These are phyloP conservation scores for Aleadryas rufinucha DNA, from an alignment of 2,113 vertebrate species.

Conservation along the genomic window DNA sequence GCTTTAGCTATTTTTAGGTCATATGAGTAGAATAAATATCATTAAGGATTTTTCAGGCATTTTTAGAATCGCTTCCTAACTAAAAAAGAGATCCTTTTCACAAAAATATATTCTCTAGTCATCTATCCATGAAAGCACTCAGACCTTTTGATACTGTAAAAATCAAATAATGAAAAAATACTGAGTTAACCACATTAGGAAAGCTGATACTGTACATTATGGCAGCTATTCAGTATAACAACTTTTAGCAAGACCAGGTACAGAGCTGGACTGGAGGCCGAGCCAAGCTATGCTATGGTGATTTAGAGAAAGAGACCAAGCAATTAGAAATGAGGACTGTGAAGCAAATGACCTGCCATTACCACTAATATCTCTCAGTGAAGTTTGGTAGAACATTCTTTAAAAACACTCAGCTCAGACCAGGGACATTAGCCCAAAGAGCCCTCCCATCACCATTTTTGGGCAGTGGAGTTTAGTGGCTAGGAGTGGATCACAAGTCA, in stretches of 20 bases:
- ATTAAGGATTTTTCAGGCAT: slow-evolving; percentile 10
- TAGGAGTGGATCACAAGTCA: neutral
- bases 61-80: neutral
- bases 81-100: neutral
- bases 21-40: slow-evolving; percentile 48
- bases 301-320: neutral
- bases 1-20: slow-evolving; percentile 50
- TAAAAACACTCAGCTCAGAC: neutral
- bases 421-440: neutral
- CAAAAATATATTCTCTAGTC: neutral
- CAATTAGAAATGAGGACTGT: neutral
- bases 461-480: neutral
- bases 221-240: neutral
- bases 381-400: neutral
- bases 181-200: neutral
- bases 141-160: neutral
- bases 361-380: neutral
- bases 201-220: neutral
- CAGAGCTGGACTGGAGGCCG: neutral
- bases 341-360: neutral
- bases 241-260: neutral
- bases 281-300: neutral
- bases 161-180: slow-evolving; percentile 21
- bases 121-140: neutral
- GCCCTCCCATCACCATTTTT: neutral